These are phyloP conservation scores for Rhysida immarginata DNA, from an alignment of 1,140 invertebrate genomes.

Conservation along the genomic window DNA sequence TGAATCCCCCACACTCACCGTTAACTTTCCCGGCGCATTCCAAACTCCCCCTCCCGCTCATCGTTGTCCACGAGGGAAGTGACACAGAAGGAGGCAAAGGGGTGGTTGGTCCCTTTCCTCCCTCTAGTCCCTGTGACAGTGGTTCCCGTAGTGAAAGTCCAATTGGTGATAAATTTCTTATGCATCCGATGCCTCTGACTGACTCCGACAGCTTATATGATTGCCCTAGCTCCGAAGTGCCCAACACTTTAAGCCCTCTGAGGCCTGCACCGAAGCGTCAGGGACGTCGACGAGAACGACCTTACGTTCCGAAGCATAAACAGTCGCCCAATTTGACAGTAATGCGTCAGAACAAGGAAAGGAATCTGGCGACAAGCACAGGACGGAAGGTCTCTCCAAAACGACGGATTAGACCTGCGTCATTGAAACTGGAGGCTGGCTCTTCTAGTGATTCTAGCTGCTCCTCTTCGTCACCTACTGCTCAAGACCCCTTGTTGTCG, in stretches of 20 bases:
- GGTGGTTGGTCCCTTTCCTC: slow-evolving; percentile 24
- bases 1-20: slow-evolving; percentile 20
- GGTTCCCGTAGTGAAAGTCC: slow-evolving; percentile 59
- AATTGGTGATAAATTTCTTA: too few relatives aligned
- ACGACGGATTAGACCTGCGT: slow-evolving; percentile 10
- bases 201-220: slow-evolving; percentile 61
- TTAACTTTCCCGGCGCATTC: too few relatives aligned
- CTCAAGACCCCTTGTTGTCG: not conserved
- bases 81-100: slow-evolving; percentile 9
- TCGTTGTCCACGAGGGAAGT: not conserved
- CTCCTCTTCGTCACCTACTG: slow-evolving; percentile 4
- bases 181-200: too few relatives aligned
- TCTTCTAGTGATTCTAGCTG: slow-evolving; percentile 3
- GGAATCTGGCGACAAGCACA: slow-evolving; percentile 7
- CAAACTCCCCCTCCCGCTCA: not conserved
- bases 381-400: slow-evolving; percentile 14
- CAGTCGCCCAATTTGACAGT: not conserved
- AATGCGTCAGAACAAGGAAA: slow-evolving; percentile 2
- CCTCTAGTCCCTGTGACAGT: too few relatives aligned
- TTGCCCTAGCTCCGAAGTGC: slow-evolving; percentile 52
- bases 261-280: slow-evolving; percentile 11
- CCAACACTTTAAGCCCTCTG: slow-evolving; percentile 17
- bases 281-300: slow-evolving; percentile 11
- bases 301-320: slow-evolving; percentile 8
- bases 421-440: not conserved